Base-by-base conservation (phyloP, 1,140 invertebrate genomes). In the Paraescarpia echinospica region DNA sequence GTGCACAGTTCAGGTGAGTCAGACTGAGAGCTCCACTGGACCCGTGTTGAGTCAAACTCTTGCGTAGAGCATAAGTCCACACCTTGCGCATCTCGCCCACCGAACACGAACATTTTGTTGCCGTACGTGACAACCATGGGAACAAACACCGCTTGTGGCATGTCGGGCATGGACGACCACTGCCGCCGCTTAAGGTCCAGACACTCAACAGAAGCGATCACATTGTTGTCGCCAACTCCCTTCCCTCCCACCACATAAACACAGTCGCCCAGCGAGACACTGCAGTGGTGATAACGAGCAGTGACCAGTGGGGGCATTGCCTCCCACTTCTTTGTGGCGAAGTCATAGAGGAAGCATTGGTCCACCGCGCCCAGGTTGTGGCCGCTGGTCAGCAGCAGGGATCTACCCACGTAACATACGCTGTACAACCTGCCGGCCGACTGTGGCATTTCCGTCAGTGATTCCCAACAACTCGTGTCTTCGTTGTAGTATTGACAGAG, bases 221-320 rank as follows among this genome's bases (percentile, higher is more conserved):
- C 33, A 6, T n/a, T n/a, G n/a, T 35, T 33, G 91, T 91, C 91
- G 33, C 31, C 33, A 35, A 35, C 91, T 6, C 35, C 91, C 34
- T 91, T 35, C 31, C 91, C 91, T 2, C 91, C 91, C n/a, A 91
- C 91, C 91, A 91, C 91, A 35, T 91, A 91, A 9, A 91, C 91
- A 33, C 31, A 4, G 34, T 91, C 91, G 9, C 91, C 91, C n/a
- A 33, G 91, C 34, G 35, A 41, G 41, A 41, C 41, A 41, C 41
- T 41, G 41, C 41, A 12, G 41, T 41, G 41, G 41, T 41, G 12
- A 4, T 12, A 41, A 4, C 41, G 41, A 41, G 41, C 41, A 41
- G 41, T 41, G 41, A 4, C 12, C 4, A 91, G 31, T n/a, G 91
- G 31, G 4, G 33, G 41, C 41, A 41, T 41, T 12, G 41, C 41